These are phyloP conservation scores for Scaptomyza cyrtandrae DNA, from an alignment of 2,888 invertebrate genomes.

Conservation along the genomic window DNA sequence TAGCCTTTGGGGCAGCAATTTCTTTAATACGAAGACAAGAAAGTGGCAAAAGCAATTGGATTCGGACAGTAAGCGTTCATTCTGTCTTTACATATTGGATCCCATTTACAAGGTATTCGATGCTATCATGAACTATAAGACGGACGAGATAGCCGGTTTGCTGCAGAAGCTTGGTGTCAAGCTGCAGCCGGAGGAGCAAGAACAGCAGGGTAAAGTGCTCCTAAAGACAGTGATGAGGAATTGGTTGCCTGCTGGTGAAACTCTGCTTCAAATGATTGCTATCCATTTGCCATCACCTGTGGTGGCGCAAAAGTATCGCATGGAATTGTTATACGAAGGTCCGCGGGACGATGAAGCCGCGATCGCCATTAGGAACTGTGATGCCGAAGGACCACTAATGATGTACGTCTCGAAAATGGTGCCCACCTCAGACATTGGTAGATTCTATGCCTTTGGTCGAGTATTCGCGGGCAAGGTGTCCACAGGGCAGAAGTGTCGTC, in stretches of 20 bases:
- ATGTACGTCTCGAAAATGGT: conserved; percentile 99
- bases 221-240: conserved; percentile 99
- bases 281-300: conserved; percentile 99
- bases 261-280: conserved; percentile 99
- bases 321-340: conserved; percentile 99
- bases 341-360: conserved; percentile 98
- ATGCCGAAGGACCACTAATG: conserved; percentile 98
- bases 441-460: conserved; percentile 99
- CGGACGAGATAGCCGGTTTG: conserved; percentile 92
- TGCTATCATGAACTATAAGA: conserved; percentile 95
- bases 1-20: conserved; percentile 98
- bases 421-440: conserved; percentile 99
- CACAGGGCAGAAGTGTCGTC: conserved; percentile 97
- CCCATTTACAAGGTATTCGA: conserved; percentile 98
- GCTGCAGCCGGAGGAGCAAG: conserved; percentile 96
- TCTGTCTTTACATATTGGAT: conserved; percentile 99
- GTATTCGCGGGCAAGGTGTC: conserved; percentile 98
- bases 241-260: conserved; percentile 99
- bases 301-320: conserved; percentile 99
- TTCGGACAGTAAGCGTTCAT: conserved; percentile 96
- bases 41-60: conserved; percentile 98
- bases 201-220: conserved; percentile 97
- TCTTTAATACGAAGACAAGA: conserved; percentile 98
- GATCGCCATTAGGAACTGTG: conserved; percentile 95
- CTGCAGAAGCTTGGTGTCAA: conserved; percentile 95